These are phyloP conservation scores for Hylaeus anthracinus DNA, from an alignment of 1,140 invertebrate species.

Conservation along the genomic window DNA sequence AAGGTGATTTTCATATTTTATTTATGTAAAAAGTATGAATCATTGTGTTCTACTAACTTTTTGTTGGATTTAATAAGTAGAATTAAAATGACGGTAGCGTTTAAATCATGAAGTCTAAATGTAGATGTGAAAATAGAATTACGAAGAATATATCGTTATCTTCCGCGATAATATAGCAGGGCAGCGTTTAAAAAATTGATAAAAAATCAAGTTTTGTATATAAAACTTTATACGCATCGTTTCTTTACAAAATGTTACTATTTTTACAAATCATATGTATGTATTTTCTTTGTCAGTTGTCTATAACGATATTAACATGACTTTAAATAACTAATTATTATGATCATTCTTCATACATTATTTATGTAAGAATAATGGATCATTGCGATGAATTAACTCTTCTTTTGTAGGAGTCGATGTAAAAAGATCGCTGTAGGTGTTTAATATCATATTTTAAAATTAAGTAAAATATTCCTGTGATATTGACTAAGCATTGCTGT, in stretches of 20 bases:
- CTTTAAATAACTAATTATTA: neutral
- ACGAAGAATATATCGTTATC: neutral
- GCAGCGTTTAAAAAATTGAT: neutral
- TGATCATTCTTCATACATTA: neutral
- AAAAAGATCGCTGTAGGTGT: conserved; percentile 1
- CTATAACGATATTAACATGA: neutral
- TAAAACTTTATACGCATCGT: neutral
- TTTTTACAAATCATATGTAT: conserved; percentile 3
- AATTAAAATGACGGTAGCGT: no score
- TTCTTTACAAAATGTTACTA: conserved; percentile 9
- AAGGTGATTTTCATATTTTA: no score
- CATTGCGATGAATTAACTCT: neutral
- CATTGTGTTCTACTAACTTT: no score
- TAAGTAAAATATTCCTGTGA: conserved; percentile 55
- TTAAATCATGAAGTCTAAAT: conserved; percentile 15
- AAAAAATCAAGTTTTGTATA: neutral
- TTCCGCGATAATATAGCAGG: conserved; percentile 2
- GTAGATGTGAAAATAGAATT: neutral
- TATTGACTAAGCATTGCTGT: conserved; percentile 33
- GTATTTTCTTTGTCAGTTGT: neutral
- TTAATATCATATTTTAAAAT: conserved; percentile 46
- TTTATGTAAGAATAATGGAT: conserved; percentile 1
- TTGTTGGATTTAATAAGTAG: no score
- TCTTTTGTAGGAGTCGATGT: conserved; percentile 2
- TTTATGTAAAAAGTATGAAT: no score